A percentile compares a stretch with the other conserved stretches of the same genome.
Conservation (phyloP, 2,113 vertebrate genomes). For the Erythrocercus mccallii region DNA sequence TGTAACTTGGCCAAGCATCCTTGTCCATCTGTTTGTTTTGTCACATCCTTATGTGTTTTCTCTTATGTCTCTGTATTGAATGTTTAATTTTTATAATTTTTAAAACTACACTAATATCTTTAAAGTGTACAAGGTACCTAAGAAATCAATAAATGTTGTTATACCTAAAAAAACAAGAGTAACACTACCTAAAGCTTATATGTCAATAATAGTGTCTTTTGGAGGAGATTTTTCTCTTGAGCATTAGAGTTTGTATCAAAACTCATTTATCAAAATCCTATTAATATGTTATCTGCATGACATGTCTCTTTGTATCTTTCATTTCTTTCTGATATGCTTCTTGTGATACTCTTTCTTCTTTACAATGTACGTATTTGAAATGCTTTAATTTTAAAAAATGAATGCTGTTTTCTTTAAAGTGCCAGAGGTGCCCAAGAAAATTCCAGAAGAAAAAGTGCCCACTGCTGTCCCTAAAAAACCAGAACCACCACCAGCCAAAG, state of each 20-base stretch:
- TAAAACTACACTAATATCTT: conserved; percentile 62
- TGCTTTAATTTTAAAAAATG: neutral
- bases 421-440: conserved; percentile 67
- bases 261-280: neutral
- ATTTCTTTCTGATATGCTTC: neutral
- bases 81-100: neutral
- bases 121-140: conserved; percentile 68
- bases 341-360: neutral
- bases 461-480: neutral
- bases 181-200: conserved; percentile 20
- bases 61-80: neutral
- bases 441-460: conserved; percentile 48
- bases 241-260: neutral
- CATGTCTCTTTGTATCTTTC: neutral
- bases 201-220: neutral
- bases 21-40: neutral
- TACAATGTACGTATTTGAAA: neutral
- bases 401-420: conserved; percentile 64
- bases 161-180: conserved; percentile 24
- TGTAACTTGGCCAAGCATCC: neutral
- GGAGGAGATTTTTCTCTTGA: neutral
- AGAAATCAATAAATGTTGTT: conserved; percentile 50
- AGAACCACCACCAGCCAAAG: conserved; percentile 46
- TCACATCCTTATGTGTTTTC: neutral
- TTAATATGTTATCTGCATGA: neutral